Evolutionary conservation across 2,797 vertebrate genomes (phyloP), one percentile per base, ranked within the genome.

Genomic region (Hemibagrus guttatus): DNA sequence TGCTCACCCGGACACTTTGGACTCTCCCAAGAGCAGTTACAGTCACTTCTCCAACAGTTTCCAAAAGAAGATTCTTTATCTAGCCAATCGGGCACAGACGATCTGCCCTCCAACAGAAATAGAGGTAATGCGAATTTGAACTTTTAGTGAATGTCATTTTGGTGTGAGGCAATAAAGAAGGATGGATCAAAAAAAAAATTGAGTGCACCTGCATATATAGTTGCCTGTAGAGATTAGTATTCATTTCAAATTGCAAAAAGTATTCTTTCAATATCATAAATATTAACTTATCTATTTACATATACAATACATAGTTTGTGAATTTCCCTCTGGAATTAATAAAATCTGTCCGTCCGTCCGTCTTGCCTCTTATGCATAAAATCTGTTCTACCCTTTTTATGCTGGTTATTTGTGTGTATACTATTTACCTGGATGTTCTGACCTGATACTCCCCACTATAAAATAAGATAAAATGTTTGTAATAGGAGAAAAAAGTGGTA

Each of bases 11-110:
- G 39, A 7, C 6, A 72, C 19, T 13, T 35, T 85, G 9, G 26
- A 28, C 9, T 16, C 4, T 69, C 4, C 71, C 5, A 83, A 83
- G 54, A 83, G 63, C 7, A 78, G 14, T 69, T 88, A 78, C 69
- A 68, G 14, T 85, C 2, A 54, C 6, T 63, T 54, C n/a, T 85
- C 76, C 4, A 8, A n/a, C 63, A 61, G 7, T 52, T 83, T 83
- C 39, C 6, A 78, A 28, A 69, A 85, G 26, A 78, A 76, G 28
- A 63, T 85, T 31, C n/a, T 69, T 78, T 17, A 58, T 81, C 13
- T 88, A 52, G 87, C 84, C 54, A 88, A 61, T 54, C 71, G 52
- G n/a, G 87, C 84, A 17, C 84, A 88, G 56, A 85, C 14, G 6
- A 0, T 59, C 16, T 17, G 49, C 68, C 87, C 87, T 16, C 63